Conservation (phyloP, 1,140 invertebrate species). For the Nautilus pompilius region DNA sequence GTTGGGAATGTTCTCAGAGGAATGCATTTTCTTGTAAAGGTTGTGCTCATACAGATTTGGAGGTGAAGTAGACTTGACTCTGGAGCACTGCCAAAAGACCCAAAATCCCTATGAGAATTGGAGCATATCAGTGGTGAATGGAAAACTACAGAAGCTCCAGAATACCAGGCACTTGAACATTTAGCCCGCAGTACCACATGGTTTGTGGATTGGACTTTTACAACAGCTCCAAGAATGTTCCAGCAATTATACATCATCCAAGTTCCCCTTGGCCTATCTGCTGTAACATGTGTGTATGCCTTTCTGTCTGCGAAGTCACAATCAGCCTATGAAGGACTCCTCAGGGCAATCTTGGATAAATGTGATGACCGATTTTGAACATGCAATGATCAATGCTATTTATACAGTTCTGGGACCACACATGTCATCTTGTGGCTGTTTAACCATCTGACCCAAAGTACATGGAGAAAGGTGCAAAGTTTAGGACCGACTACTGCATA, state of each 20-base stretch:
- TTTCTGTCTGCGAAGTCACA: slow-evolving; percentile 2
- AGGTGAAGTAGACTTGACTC: no score
- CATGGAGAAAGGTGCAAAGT: slow-evolving; percentile 1
- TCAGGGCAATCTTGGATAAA: background rate
- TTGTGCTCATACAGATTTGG: no score
- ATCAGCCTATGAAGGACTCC: slow-evolving; percentile 1
- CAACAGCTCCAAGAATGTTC: background rate
- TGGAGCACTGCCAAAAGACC: slow-evolving; percentile 4
- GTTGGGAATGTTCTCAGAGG: no score
- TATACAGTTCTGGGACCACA: background rate
- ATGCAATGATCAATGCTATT: background rate
- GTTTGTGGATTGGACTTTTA: background rate
- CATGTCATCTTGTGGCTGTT: no score
- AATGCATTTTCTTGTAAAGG: no score
- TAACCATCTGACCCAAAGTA: no score
- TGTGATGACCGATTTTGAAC: slow-evolving; percentile 10
- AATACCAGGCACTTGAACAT: background rate
- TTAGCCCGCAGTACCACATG: background rate
- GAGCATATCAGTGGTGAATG: background rate
- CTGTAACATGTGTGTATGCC: slow-evolving; percentile 6
- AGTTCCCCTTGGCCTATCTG: background rate
- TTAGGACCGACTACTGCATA: slow-evolving; percentile 2
- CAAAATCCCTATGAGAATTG: slow-evolving; percentile 1
- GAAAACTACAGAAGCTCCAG: slow-evolving; percentile 7
- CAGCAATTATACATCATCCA: background rate